Evolutionary conservation across 2,888 invertebrate genomes (phyloP), one percentile per base, ranked within the genome.

Genomic region (Eustalomyia histrio): DNA sequence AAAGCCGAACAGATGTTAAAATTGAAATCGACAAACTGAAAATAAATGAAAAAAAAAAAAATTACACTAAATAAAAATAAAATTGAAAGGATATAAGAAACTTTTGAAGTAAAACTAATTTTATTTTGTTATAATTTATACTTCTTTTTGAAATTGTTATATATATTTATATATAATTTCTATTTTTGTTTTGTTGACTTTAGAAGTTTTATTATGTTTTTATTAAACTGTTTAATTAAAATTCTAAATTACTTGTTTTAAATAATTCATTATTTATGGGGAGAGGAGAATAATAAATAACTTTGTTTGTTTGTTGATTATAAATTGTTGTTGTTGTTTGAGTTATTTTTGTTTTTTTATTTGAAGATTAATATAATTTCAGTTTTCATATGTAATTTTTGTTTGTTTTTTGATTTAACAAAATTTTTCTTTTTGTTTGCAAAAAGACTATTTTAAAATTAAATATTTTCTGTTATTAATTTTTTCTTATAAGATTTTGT

Each of bases 161-260:
- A n/a, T n/a, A n/a, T n/a, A n/a, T n/a, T n/a, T n/a, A n/a, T n/a
- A n/a, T n/a, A n/a, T n/a, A n/a, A n/a, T n/a, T n/a, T n/a, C n/a
- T n/a, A 24, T 7, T 55, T 55, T 55, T 29, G 14, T n/a, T 24
- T 47, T 18, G 63, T 65, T 55, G 60, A 57, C 33, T 76, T 73
- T 21, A 73, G 68, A 64, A 64, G 65, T 67, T 67, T 55, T 67
- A 29, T 29, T 29, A 29, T 29, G 7, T 53, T 76, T 76, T 80
- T 80, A 74, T 76, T 81, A 81, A 81, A 76, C 73, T 18, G 35
- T 68, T 76, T 84, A 84, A 84, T 83, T 83, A 84, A 84, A 83
- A 83, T 81, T 83, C 79, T 83, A 83, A 81, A 67, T 80, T 81
- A 81, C 50, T 78, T 68, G 64, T 64, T 64, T 78, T 74, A 71